Evolutionary conservation across 1,140 invertebrate genomes (phyloP).

Genomic region (Chionoecetes opilio): DNA sequence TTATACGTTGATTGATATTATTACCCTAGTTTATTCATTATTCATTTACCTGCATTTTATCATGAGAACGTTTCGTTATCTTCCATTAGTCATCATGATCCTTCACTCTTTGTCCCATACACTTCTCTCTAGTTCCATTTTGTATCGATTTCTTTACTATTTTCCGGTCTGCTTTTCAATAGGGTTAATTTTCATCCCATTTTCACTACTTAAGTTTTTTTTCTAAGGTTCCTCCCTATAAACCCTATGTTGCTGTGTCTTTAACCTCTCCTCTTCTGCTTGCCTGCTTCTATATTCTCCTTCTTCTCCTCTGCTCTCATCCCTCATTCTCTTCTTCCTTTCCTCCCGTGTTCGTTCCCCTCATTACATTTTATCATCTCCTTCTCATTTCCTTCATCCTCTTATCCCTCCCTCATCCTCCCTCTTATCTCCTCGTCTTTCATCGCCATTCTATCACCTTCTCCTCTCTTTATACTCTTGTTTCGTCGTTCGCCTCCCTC

Average conservation of each 20-base stretch:
- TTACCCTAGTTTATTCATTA: too few relatives aligned
- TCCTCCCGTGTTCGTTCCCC: not conserved
- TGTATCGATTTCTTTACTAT: too few relatives aligned
- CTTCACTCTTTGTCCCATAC: too few relatives aligned
- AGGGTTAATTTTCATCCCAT: not conserved
- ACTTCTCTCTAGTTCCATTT: too few relatives aligned
- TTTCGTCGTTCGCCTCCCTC: not conserved
- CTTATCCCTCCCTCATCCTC: slow-evolving; percentile 18
- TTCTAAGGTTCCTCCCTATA: not conserved
- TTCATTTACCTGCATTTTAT: too few relatives aligned
- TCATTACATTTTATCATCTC: slow-evolving; percentile 3
- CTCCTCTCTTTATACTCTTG: not conserved
- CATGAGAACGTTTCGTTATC: too few relatives aligned
- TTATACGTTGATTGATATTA: too few relatives aligned
- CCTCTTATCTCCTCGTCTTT: slow-evolving; percentile 32
- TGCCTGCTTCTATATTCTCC: not conserved
- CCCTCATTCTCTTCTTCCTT: not conserved
- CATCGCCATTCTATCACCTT: slow-evolving; percentile 10
- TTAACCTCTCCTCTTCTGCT: not conserved
- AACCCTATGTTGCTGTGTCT: not conserved
- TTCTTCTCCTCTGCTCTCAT: not conserved
- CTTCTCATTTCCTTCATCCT: slow-evolving; percentile 13
- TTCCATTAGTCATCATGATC: too few relatives aligned
- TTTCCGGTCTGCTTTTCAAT: not conserved
- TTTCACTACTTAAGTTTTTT: not conserved